Base-by-base conservation (phyloP, 37 sponge, comb jelly and placozoan genomes). In the Chondrosia reniformis region DNA sequence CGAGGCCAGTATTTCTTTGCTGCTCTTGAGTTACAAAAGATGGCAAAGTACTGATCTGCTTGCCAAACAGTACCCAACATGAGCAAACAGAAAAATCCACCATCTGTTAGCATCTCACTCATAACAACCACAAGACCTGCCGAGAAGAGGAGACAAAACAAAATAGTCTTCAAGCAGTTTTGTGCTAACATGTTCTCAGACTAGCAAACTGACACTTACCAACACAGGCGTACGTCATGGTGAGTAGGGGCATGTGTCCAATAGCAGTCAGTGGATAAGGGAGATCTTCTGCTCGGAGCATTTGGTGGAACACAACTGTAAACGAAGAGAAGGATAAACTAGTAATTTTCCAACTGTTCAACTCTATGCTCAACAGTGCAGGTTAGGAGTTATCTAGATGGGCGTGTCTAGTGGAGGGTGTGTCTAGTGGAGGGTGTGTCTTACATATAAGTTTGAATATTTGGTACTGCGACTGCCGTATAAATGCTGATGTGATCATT, bases 11-110 rank as follows among this genome's bases (percentile, higher is more conserved):
- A 85, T 27, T 15, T 81, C 85, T 81, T 81, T 28, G 89, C 81
- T 5, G 61, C 64, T 12, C 52, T 33, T 1, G 84, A 81, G 13
- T 71, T 77, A 46, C 89, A 89, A 83, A 82, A 84, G 55, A 89
- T 59, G 52, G 82, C 73, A 38, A 85, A 89, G 72, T 81, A 89
- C 57, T 89, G 89, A 67, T 89, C 89, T 7, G 73, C 85, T 37
- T 78, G 64, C 82, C 85, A 89, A 45, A 89, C 82, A 61, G 89
- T 85, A 44, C 45, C 46, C 62, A 89, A 57, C 81, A 89, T 85
- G n/a, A 85, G 55, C 64, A 89, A 44, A 44, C 79, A 89, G 75
- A 89, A 85, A 36, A 85, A 30, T 44, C 85, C 85, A 58, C 84
- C 79, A 55, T 89, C 89, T 55, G 78, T 55, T 19, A 89, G 81